Conservation (phyloP, 2,888 invertebrate species). For the Chelonus formosanus region DNA sequence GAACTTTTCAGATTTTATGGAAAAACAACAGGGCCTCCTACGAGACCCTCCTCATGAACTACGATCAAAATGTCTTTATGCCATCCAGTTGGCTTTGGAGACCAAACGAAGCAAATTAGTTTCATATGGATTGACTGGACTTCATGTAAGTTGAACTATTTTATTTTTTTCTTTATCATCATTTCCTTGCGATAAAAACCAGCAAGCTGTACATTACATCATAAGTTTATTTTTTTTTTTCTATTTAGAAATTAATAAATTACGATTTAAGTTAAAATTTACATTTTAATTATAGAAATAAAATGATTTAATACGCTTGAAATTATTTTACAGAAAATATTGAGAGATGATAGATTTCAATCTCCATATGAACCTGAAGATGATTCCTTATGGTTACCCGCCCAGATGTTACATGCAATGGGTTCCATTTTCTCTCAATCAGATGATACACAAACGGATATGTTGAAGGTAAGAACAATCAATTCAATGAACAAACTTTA, state of each 20-base stretch:
- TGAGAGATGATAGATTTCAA: constrained; percentile 91
- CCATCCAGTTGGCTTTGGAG: constrained; percentile 87
- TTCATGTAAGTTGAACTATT: constrained; percentile 76
- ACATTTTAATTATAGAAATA: too few relatives aligned
- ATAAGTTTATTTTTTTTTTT: too few relatives aligned
- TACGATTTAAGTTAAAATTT: too few relatives aligned
- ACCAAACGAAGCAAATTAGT: constrained; percentile 87
- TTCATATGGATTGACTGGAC: constrained; percentile 83
- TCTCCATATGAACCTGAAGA: constrained; percentile 90
- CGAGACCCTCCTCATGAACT: constrained; percentile 85
- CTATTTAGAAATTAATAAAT: too few relatives aligned
- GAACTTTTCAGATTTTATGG: constrained; percentile 74
- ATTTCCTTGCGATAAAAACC: not conserved
- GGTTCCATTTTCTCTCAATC: constrained; percentile 80
- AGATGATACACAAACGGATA: constrained; percentile 84
- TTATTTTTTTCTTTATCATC: not conserved
- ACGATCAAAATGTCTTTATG: constrained; percentile 83
- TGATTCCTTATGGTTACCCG: constrained; percentile 91
- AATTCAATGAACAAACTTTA: too few relatives aligned
- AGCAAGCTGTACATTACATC: too few relatives aligned
- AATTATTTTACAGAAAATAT: constrained; percentile 74
- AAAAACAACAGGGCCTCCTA: constrained; percentile 80
- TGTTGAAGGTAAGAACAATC: constrained; percentile 70
- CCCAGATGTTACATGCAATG: constrained; percentile 87
- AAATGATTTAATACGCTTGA: constrained; percentile 6